Conservation (phyloP, 1,140 invertebrate species). For the Bombus superbus region DNA sequence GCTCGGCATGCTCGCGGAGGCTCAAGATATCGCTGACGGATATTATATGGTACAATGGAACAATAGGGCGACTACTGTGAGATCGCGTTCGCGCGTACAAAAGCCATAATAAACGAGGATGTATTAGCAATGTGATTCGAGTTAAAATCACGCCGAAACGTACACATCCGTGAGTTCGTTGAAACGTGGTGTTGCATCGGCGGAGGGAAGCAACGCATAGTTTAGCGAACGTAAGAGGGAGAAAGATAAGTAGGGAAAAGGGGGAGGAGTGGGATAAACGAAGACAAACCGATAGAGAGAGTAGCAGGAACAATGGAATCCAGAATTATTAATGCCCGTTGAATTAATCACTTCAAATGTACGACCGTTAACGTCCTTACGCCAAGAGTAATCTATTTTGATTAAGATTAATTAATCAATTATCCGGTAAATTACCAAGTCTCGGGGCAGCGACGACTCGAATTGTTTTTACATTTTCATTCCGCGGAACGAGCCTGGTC, state of each 20-base stretch:
- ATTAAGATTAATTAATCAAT: constrained; percentile 56
- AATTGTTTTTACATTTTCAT: neutral
- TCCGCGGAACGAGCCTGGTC: neutral
- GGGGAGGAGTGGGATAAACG: neutral
- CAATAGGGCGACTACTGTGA: constrained; percentile 53
- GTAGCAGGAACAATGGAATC: constrained; percentile 30
- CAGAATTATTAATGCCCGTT: constrained; percentile 43
- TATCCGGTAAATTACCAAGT: constrained; percentile 6
- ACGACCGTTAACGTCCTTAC: constrained; percentile 31
- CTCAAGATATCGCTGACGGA: constrained; percentile 61
- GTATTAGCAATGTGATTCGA: constrained; percentile 27
- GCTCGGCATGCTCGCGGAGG: constrained; percentile 10
- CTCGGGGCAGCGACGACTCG: neutral
- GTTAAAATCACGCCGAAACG: constrained; percentile 41
- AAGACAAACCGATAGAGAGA: constrained; percentile 3
- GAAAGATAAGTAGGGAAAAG: neutral
- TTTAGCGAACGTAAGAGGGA: neutral
- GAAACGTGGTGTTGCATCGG: constrained; percentile 3
- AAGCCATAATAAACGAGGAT: constrained; percentile 50
- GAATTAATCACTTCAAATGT: constrained; percentile 45
- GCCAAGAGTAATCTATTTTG: constrained; percentile 45
- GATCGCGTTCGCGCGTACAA: constrained; percentile 49
- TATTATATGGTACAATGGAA: constrained; percentile 61
- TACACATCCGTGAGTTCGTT: constrained; percentile 17
- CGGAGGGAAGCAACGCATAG: neutral